These are phyloP conservation scores for Bedellia somnulentella DNA, from an alignment of 2,888 invertebrate genomes.

Conservation along the genomic window DNA sequence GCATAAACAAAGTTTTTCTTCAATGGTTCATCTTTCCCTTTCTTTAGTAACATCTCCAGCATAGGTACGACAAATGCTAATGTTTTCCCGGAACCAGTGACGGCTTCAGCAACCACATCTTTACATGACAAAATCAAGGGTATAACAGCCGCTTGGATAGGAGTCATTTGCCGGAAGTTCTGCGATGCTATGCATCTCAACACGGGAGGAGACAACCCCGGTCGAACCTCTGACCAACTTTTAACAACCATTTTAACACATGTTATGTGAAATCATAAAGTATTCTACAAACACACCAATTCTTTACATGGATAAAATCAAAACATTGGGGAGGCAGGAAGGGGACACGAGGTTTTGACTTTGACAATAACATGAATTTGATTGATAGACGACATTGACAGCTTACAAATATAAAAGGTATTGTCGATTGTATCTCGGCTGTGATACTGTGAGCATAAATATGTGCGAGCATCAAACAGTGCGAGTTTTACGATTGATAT, in stretches of 20 bases:
- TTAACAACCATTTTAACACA: slow-evolving; percentile 43
- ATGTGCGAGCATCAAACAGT: no score
- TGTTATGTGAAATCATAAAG: not conserved
- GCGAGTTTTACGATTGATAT: no score
- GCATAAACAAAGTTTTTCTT: slow-evolving; percentile 80
- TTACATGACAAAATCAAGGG: slow-evolving; percentile 86
- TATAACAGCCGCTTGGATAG: slow-evolving; percentile 82
- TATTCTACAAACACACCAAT: no score
- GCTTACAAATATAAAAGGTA: no score
- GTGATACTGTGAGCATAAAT: no score
- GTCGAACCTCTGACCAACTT: slow-evolving; percentile 38
- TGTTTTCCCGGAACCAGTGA: slow-evolving; percentile 98
- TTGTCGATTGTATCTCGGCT: no score
- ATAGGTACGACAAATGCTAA: slow-evolving; percentile 93
- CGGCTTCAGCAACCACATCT: slow-evolving; percentile 97
- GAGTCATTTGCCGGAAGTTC: slow-evolving; percentile 59
- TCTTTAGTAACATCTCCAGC: slow-evolving; percentile 76
- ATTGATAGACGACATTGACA: no score
- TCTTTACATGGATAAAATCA: no score
- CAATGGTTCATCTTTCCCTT: slow-evolving; percentile 64
- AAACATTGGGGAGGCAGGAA: no score
- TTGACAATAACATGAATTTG: no score
- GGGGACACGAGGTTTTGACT: slow-evolving; percentile 15
- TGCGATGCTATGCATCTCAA: slow-evolving; percentile 52
- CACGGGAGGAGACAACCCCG: slow-evolving; percentile 48